Conservation (phyloP, 2,888 invertebrate species). For the Bellardia pandia region DNA sequence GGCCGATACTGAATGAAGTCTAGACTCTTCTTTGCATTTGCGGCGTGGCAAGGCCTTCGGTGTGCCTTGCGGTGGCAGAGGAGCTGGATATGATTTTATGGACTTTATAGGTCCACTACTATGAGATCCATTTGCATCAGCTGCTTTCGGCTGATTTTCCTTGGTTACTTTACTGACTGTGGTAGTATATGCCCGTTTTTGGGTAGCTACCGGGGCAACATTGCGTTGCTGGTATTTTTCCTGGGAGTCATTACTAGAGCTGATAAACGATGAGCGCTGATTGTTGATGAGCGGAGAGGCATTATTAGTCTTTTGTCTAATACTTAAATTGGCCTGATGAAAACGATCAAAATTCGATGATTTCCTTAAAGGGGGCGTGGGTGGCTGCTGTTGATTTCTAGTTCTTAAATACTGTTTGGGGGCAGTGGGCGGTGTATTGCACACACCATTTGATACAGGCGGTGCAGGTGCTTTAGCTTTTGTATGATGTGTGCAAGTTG, state of each 20-base stretch:
- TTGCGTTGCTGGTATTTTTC: conserved; percentile 77
- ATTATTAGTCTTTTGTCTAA: conserved; percentile 74
- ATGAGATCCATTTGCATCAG: conserved; percentile 67
- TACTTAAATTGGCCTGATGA: conserved; percentile 77
- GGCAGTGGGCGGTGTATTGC: conserved; percentile 70
- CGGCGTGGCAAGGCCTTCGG: conserved; percentile 75
- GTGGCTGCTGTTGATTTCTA: conserved; percentile 73
- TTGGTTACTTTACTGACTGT: conserved; percentile 79
- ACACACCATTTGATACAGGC: conserved; percentile 39
- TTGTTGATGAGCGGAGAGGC: conserved; percentile 32
- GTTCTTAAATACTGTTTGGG: conserved; percentile 77
- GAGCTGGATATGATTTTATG: conserved; percentile 80
- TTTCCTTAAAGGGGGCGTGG: conserved; percentile 69
- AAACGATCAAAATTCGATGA: conserved; percentile 76
- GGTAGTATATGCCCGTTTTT: conserved; percentile 82
- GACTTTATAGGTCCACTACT: conserved; percentile 59
- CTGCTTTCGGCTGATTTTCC: conserved; percentile 80
- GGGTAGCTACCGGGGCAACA: conserved; percentile 74
- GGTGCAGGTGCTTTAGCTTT: conserved; percentile 63
- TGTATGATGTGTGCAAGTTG: conserved; percentile 75
- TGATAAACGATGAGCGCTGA: conserved; percentile 76
- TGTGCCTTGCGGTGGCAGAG: conserved; percentile 76
- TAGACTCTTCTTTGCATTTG: conserved; percentile 78
- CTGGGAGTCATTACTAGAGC: conserved; percentile 76
- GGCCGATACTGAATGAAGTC: conserved; percentile 77